phyloP scores from a whole-genome alignment of 2,888 invertebrate genomes.

The Volucella inanis region DNA sequence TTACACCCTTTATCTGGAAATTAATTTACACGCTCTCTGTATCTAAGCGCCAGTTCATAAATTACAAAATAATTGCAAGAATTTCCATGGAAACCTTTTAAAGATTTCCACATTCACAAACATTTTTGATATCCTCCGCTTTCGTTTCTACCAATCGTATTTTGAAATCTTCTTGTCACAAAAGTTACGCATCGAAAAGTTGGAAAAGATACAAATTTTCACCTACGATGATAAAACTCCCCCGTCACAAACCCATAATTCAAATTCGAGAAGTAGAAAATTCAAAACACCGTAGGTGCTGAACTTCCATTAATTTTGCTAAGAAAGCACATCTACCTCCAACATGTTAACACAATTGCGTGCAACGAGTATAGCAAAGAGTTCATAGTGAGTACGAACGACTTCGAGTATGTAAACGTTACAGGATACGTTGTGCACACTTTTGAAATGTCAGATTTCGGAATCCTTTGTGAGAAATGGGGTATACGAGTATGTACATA shows the following conservation, averaged over 20 bases:
- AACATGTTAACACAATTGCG: neutral
- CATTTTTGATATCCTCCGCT: neutral
- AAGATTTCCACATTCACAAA: constrained; percentile 9
- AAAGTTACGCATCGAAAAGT: constrained; percentile 6
- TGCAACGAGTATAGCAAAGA: neutral
- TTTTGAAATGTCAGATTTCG: no score
- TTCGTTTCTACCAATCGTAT: neutral
- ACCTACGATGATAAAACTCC: neutral
- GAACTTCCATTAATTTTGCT: constrained; percentile 41
- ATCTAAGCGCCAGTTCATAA: neutral
- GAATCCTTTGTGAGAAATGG: no score
- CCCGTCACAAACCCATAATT: constrained; percentile 3
- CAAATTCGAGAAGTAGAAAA: constrained; percentile 2
- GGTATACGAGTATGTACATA: no score
- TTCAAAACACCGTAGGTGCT: constrained; percentile 45
- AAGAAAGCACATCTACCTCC: constrained; percentile 22
- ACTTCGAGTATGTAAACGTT: neutral
- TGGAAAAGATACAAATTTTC: constrained; percentile 23
- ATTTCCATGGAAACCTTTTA: constrained; percentile 19
- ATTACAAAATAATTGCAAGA: constrained; percentile 25
- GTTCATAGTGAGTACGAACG: neutral
- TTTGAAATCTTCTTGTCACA: constrained; percentile 26
- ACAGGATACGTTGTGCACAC: no score
- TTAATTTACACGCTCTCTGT: neutral
- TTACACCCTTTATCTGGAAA: constrained; percentile 2